These are phyloP conservation scores for Chelonus formosanus DNA, from an alignment of 2,888 invertebrate genomes.

Conservation along the genomic window DNA sequence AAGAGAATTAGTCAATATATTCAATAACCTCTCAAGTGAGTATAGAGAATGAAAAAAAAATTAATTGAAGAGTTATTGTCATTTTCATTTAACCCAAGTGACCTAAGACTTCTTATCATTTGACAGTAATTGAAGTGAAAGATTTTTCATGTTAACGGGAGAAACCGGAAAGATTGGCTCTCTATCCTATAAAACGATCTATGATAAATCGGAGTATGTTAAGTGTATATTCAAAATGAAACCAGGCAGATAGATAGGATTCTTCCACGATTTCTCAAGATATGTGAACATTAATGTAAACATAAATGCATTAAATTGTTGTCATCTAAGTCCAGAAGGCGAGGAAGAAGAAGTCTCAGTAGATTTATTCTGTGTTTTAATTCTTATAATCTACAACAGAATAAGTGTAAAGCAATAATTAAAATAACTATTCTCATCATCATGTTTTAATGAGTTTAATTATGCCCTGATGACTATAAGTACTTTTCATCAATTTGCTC, in stretches of 20 bases:
- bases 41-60: no score
- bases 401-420: constrained; percentile 6
- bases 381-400: constrained; percentile 8
- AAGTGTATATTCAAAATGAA: constrained; percentile 10
- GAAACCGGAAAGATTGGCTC: constrained; percentile 14
- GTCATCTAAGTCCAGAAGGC: no score
- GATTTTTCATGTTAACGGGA: constrained; percentile 10
- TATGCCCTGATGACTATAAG: constrained; percentile 30
- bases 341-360: background rate
- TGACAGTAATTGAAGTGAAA: background rate
- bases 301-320: background rate
- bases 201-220: constrained; percentile 21
- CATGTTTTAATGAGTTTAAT: constrained; percentile 39
- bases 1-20: background rate
- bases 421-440: constrained; percentile 27
- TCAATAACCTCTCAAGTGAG: no score
- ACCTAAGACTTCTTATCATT: background rate
- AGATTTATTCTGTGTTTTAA: background rate
- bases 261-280: constrained; percentile 5
- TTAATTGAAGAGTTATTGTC: background rate
- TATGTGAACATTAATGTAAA: background rate
- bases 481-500: background rate
- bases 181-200: constrained; percentile 3
- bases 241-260: background rate
- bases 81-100: constrained; percentile 3